Evolutionary conservation across 2,888 invertebrate genomes (phyloP).

Genomic region (Erpobdella octoculata): DNA sequence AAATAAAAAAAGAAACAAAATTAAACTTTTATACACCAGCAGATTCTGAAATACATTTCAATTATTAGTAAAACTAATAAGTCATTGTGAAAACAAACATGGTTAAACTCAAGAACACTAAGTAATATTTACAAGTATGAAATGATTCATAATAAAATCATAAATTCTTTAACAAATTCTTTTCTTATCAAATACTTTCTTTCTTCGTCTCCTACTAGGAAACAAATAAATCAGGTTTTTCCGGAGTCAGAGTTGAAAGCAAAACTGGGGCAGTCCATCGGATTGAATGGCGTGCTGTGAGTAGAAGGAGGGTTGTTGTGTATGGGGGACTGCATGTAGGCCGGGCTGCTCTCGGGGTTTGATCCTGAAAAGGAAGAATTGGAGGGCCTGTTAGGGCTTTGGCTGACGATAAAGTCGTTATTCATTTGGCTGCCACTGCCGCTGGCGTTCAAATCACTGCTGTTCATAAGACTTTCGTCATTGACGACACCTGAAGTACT

Average conservation of each 20-base stretch:
- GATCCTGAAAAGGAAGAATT: constrained; percentile 17
- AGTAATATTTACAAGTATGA: not conserved
- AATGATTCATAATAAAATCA: not conserved
- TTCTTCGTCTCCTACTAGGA: too few species aligned
- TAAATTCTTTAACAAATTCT: not conserved
- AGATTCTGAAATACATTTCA: constrained; percentile 5
- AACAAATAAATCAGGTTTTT: constrained; percentile 10
- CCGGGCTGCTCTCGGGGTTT: constrained; percentile 4
- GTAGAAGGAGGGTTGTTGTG: constrained; percentile 7
- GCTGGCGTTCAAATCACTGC: not conserved
- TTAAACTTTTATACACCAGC: constrained; percentile 6
- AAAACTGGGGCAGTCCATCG: not conserved
- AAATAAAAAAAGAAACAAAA: too few species aligned
- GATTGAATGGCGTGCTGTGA: not conserved
- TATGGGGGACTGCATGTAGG: constrained; percentile 12
- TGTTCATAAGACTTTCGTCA: constrained; percentile 1
- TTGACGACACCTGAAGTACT: not conserved
- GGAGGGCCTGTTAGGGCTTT: constrained; percentile 9
- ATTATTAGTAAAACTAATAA: not conserved
- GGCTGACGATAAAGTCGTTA: not conserved
- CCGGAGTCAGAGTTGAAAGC: not conserved
- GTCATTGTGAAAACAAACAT: constrained; percentile 2
- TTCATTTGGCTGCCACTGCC: not conserved
- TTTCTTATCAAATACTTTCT: too few species aligned
- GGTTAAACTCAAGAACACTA: too few species aligned